Evolutionary conservation across 2,888 invertebrate genomes (phyloP).

Genomic region (Deilephila porcellus): DNA sequence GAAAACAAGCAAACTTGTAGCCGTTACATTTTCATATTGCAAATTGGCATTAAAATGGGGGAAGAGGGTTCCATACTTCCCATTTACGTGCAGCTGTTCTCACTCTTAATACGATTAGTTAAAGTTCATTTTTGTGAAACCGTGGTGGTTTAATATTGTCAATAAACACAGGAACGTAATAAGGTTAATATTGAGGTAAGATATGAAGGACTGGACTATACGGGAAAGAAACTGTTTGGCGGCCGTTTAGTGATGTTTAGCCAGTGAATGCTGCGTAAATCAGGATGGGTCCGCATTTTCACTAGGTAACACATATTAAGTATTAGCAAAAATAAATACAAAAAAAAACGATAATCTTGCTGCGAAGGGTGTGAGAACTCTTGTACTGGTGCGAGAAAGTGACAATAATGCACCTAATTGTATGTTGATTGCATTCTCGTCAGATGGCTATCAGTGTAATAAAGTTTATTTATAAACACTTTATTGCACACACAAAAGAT

Average conservation of each 20-base stretch:
- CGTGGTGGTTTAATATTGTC: not conserved
- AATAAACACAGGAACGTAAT: constrained; percentile 22
- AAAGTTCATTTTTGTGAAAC: constrained; percentile 42
- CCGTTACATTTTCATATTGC: constrained; percentile 54
- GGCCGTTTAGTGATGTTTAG: not conserved
- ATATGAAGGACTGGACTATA: not conserved
- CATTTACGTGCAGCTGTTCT: constrained; percentile 28
- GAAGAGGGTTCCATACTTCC: constrained; percentile 39
- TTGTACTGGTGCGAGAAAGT: no score
- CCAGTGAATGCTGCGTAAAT: not conserved
- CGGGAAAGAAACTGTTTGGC: not conserved
- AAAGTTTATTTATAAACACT: no score
- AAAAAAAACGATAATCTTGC: no score
- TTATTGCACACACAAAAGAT: no score
- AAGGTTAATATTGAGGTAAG: constrained; percentile 27
- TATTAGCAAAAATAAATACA: no score
- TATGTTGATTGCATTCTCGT: no score
- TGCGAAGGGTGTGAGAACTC: no score
- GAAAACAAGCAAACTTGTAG: constrained; percentile 42
- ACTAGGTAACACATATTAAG: no score
- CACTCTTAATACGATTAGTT: constrained; percentile 34
- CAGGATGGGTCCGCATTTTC: no score
- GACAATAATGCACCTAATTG: no score
- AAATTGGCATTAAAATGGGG: constrained; percentile 57
- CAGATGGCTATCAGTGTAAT: no score